phyloP scores from a whole-genome alignment of 2,888 invertebrate species.

The Meloe dianella region DNA sequence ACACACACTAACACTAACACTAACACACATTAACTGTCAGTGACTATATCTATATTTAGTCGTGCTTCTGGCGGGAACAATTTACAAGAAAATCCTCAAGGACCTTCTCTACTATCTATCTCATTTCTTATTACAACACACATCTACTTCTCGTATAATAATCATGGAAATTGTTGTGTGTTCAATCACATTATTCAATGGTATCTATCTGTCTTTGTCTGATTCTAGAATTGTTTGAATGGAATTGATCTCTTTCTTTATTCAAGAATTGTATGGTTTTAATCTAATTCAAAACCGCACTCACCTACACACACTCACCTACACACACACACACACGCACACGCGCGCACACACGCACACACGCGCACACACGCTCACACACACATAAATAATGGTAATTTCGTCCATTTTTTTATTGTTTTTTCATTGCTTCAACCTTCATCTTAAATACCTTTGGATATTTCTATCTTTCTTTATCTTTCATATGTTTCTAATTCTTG shows the following conservation, averaged over 20 bases:
- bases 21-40: background rate
- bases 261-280: slow-evolving; percentile 16
- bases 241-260: background rate
- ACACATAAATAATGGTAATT: too few relatives aligned
- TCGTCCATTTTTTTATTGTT: background rate
- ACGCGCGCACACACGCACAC: too few relatives aligned
- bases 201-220: background rate
- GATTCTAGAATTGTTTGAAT: background rate
- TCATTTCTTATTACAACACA: background rate
- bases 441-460: background rate
- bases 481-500: background rate
- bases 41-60: slow-evolving; percentile 9
- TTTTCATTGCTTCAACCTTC: background rate
- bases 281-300: slow-evolving; percentile 37
- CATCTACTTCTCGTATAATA: background rate
- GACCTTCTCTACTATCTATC: background rate
- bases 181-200: background rate
- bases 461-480: background rate
- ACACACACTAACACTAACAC: background rate
- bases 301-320: too few relatives aligned
- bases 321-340: too few relatives aligned
- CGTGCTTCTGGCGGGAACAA: slow-evolving; percentile 11
- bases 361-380: too few relatives aligned
- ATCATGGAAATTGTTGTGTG: too few relatives aligned
- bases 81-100: slow-evolving; percentile 6